Percentiles rank a stretch among this genome's conserved stretches.
These are phyloP conservation scores for Hirudo medicinalis DNA, from an alignment of 1,140 invertebrate genomes.

Conservation along the genomic window DNA sequence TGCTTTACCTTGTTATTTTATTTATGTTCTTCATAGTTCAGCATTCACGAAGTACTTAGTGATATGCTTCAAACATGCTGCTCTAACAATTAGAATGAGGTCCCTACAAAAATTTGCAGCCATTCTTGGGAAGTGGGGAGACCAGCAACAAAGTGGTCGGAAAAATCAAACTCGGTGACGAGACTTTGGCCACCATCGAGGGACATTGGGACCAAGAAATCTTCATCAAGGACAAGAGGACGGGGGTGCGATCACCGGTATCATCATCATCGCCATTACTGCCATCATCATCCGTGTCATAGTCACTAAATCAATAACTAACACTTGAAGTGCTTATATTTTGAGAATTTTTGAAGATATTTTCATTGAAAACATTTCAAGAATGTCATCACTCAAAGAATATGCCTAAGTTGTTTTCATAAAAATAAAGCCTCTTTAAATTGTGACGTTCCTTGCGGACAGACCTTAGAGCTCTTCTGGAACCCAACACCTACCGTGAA, in stretches of 20 bases:
- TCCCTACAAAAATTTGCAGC: constrained; percentile 45
- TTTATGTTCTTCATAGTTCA: not conserved
- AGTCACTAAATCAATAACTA: not conserved
- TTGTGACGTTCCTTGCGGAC: constrained; percentile 10
- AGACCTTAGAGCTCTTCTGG: constrained; percentile 63
- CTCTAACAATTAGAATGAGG: not conserved
- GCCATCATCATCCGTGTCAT: not conserved
- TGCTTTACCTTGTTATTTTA: constrained; percentile 8
- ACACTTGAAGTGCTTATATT: not conserved
- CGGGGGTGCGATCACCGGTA: constrained; percentile 44
- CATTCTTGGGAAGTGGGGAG: constrained; percentile 70
- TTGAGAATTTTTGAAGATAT: too few relatives aligned
- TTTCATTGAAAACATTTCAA: too few relatives aligned
- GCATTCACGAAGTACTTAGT: not conserved
- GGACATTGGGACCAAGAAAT: constrained; percentile 86
- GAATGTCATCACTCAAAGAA: too few relatives aligned
- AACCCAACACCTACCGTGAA: constrained; percentile 57
- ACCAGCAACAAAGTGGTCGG: constrained; percentile 66
- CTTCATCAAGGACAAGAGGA: constrained; percentile 62
- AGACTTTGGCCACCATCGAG: constrained; percentile 67
- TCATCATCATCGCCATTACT: too few relatives aligned
- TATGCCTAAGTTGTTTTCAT: too few relatives aligned
- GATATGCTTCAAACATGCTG: constrained; percentile 6
- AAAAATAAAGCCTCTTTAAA: too few relatives aligned
- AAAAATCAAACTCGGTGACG: constrained; percentile 70